A percentile compares a stretch with the other conserved stretches of the same genome.
Conservation (phyloP, 92 coral and sea anemone genomes). For the Anthopleura xanthogrammica region DNA sequence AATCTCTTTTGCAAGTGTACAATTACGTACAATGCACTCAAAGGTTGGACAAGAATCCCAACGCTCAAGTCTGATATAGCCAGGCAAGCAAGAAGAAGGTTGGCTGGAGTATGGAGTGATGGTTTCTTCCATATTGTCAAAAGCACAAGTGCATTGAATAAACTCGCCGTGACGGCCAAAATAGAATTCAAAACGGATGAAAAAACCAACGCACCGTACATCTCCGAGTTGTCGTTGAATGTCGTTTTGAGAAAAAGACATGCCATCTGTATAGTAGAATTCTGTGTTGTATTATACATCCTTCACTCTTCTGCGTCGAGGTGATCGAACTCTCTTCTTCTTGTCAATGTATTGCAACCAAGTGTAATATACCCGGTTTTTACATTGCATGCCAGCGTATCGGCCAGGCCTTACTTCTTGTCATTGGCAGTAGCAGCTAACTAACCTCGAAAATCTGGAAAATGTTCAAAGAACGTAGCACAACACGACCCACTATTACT, state of each 20-base stretch:
- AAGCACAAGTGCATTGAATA: slow-evolving; percentile 7
- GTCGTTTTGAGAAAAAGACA: neutral
- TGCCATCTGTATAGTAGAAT: neutral
- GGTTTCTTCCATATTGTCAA: slow-evolving; percentile 8
- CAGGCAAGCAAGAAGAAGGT: neutral
- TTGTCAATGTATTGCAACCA: no score
- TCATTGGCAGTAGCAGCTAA: no score
- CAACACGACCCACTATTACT: no score
- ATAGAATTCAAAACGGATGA: neutral
- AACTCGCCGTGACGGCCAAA: slow-evolving; percentile 7
- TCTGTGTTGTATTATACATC: neutral
- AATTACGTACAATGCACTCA: neutral
- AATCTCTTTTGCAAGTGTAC: neutral
- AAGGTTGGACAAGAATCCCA: neutral
- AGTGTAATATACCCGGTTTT: no score
- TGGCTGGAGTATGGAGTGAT: neutral
- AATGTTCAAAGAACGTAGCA: no score
- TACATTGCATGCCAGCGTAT: no score
- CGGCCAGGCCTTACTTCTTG: no score
- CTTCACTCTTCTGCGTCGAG: neutral
- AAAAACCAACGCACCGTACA: neutral
- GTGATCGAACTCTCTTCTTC: no score
- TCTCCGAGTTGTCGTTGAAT: neutral
- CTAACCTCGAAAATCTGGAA: no score
- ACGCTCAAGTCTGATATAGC: slow-evolving; percentile 4